Evolutionary conservation across 2,797 vertebrate species (phyloP).

Genomic region (Centroberyx gerrardi): DNA sequence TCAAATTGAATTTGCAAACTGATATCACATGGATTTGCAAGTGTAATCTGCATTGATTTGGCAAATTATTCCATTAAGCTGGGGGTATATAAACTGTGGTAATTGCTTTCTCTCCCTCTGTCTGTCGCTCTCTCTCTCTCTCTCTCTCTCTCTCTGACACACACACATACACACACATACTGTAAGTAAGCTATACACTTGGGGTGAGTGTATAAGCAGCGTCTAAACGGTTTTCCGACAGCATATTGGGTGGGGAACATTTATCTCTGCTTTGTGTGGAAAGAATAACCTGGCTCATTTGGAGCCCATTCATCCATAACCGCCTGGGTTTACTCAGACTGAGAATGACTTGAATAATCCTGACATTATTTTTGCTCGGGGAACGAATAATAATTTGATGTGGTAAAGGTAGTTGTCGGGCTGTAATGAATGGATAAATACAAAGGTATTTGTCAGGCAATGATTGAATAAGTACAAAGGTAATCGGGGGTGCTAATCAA

Average conservation of each 20-base stretch:
- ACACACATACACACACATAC: constrained; percentile 27
- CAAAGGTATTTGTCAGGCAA: constrained; percentile 24
- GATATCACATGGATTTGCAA: constrained; percentile 58
- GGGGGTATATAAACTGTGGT: constrained; percentile 41
- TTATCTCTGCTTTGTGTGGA: constrained; percentile 46
- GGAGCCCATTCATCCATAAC: constrained; percentile 44
- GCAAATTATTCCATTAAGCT: constrained; percentile 58
- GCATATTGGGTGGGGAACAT: constrained; percentile 42
- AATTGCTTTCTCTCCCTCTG: constrained; percentile 48
- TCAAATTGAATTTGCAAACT: constrained; percentile 54
- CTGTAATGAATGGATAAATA: constrained; percentile 28
- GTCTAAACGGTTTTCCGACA: constrained; percentile 60
- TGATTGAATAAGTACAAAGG: constrained; percentile 1
- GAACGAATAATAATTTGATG: constrained; percentile 34
- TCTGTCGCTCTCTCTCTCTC: background rate
- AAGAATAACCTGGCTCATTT: constrained; percentile 47
- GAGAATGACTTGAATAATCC: constrained; percentile 33
- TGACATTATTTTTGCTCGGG: constrained; percentile 18
- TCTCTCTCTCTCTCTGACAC: constrained; percentile 8
- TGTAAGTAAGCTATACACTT: constrained; percentile 40
- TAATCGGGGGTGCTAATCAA: constrained; percentile 26
- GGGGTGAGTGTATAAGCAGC: constrained; percentile 24
- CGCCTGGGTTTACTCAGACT: constrained; percentile 35
- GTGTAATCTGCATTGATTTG: constrained; percentile 62
- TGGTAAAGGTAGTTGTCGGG: constrained; percentile 10